phyloP scores from a whole-genome alignment of 2,797 vertebrate species.

The Lutjanus argentimaculatus region DNA sequence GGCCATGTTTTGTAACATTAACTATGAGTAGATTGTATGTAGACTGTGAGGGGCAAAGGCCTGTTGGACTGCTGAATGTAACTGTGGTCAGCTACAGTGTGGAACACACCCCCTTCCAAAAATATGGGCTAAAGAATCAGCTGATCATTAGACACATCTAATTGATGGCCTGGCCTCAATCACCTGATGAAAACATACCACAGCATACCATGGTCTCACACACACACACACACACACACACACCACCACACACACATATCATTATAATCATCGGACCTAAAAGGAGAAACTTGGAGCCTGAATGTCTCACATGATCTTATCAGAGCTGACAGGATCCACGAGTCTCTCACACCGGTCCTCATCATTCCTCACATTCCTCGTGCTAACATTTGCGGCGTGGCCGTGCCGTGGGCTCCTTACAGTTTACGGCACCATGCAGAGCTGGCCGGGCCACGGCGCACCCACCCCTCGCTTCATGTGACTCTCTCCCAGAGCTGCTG shows the following conservation, averaged over 20 bases:
- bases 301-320: constrained; percentile 73
- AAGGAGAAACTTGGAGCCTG: constrained; percentile 41
- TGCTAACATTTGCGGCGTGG: constrained; percentile 25
- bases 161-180: constrained; percentile 50
- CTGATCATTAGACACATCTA: constrained; percentile 53
- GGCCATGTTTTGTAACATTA: no score
- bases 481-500: constrained; percentile 55
- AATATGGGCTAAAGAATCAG: constrained; percentile 48
- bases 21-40: no score
- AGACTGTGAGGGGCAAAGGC: no score
- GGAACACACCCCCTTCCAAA: constrained; percentile 24
- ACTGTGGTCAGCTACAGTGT: background rate
- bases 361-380: constrained; percentile 80
- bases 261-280: constrained; percentile 59
- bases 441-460: constrained; percentile 3
- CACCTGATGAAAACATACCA: constrained; percentile 57
- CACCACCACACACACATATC: constrained; percentile 16
- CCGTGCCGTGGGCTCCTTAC: constrained; percentile 32
- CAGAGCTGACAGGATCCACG: constrained; percentile 73
- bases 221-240: constrained; percentile 17
- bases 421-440: constrained; percentile 28
- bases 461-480: constrained; percentile 47
- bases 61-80: background rate
- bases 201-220: no score
- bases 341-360: constrained; percentile 65